These are phyloP conservation scores for Chelmon rostratus DNA, from an alignment of 2,797 vertebrate species.

Conservation along the genomic window DNA sequence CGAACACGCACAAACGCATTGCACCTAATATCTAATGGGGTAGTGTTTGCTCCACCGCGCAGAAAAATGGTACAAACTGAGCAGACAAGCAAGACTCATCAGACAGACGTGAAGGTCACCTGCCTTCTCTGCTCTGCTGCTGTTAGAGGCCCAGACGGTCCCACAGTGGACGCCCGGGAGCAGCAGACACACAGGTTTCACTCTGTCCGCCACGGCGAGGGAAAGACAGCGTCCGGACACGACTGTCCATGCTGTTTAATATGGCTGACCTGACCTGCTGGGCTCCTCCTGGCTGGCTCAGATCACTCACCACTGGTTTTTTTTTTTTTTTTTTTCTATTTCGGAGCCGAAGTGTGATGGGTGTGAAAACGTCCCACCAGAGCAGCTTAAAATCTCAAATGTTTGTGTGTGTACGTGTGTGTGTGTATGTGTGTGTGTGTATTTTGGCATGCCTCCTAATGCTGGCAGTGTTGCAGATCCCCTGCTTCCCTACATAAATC, in stretches of 20 bases:
- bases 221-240: slow-evolving; percentile 33
- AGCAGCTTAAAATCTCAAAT: slow-evolving; percentile 62
- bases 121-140: slow-evolving; percentile 66
- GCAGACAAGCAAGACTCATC: slow-evolving; percentile 75
- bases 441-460: slow-evolving; percentile 65
- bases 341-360: slow-evolving; percentile 35
- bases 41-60: slow-evolving; percentile 73
- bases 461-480: slow-evolving; percentile 69
- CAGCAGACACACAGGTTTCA: slow-evolving; percentile 50
- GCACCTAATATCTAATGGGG: slow-evolving; percentile 67
- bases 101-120: slow-evolving; percentile 82
- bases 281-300: slow-evolving; percentile 5
- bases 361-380: slow-evolving; percentile 51
- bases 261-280: slow-evolving; percentile 35
- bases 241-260: slow-evolving; percentile 38
- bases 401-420: slow-evolving; percentile 31
- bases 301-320: slow-evolving; percentile 29
- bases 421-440: slow-evolving; percentile 58
- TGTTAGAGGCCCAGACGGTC: slow-evolving; percentile 57
- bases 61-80: slow-evolving; percentile 78
- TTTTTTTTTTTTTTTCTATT: background rate
- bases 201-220: slow-evolving; percentile 42
- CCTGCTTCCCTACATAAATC: slow-evolving; percentile 72
- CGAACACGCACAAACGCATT: slow-evolving; percentile 22
- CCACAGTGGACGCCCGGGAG: slow-evolving; percentile 53